Evolutionary conservation across 2,797 vertebrate genomes (phyloP).

Genomic region (Semaprochilodus insignis): DNA sequence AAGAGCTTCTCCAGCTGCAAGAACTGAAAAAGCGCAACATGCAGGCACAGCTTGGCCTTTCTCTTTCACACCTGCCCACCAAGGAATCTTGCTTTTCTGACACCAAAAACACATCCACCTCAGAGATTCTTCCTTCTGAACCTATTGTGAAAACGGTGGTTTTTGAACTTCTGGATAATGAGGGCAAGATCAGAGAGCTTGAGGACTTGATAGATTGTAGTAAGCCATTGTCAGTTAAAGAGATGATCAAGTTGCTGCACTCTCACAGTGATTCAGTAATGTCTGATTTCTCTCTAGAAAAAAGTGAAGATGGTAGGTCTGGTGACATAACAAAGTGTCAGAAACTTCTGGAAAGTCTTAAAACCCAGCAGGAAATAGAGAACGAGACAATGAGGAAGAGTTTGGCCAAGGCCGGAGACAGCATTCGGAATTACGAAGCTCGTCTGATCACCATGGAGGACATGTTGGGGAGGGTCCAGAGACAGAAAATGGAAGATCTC

Average conservation of each 20-base stretch:
- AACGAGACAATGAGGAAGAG: slow-evolving; percentile 76
- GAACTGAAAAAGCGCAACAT: slow-evolving; percentile 87
- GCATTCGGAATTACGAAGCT: slow-evolving; percentile 77
- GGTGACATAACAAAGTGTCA: slow-evolving; percentile 62
- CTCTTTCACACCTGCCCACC: slow-evolving; percentile 76
- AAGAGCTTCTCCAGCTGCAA: slow-evolving; percentile 87
- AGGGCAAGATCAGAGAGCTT: slow-evolving; percentile 75
- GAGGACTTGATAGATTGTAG: slow-evolving; percentile 70
- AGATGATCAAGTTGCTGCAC: slow-evolving; percentile 70
- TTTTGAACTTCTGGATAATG: slow-evolving; percentile 73
- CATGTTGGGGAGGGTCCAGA: slow-evolving; percentile 76
- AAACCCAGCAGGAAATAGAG: slow-evolving; percentile 78
- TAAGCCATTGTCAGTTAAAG: slow-evolving; percentile 71
- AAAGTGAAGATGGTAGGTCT: slow-evolving; percentile 59
- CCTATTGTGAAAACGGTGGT: slow-evolving; percentile 71
- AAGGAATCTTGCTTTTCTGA: slow-evolving; percentile 79
- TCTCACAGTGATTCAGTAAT: slow-evolving; percentile 64
- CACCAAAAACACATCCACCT: slow-evolving; percentile 58
- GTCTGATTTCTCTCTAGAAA: slow-evolving; percentile 52
- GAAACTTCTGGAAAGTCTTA: slow-evolving; percentile 76
- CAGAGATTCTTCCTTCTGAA: slow-evolving; percentile 70
- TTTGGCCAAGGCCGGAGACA: slow-evolving; percentile 78
- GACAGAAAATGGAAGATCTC: slow-evolving; percentile 67
- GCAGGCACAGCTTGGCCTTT: slow-evolving; percentile 87
- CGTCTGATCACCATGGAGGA: slow-evolving; percentile 80